A percentile compares a stretch with the other conserved stretches of the same genome.
These are phyloP conservation scores for Euzophera pinguis DNA, from an alignment of 2,888 invertebrate species.

Conservation along the genomic window DNA sequence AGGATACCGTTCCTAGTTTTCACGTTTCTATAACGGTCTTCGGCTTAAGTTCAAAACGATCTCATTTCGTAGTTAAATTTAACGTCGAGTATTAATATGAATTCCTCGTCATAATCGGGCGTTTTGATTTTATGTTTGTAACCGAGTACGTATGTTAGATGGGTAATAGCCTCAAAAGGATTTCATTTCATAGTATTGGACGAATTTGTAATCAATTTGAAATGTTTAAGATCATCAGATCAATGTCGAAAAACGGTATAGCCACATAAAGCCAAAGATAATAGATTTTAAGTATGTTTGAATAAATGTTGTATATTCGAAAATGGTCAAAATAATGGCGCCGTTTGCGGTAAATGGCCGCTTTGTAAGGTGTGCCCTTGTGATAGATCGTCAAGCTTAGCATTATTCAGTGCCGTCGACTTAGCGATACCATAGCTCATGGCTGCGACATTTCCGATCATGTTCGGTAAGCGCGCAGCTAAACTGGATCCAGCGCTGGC, in stretches of 20 bases:
- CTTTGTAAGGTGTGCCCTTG: constrained; percentile 10
- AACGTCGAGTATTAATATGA: constrained; percentile 25
- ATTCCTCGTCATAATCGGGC: neutral
- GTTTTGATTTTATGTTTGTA: neutral
- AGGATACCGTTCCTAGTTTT: constrained; percentile 55
- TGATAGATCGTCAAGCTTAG: constrained; percentile 15
- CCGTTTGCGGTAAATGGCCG: constrained; percentile 2
- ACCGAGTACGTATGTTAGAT: neutral
- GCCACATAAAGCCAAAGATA: neutral
- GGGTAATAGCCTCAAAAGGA: neutral
- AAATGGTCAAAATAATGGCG: constrained; percentile 7
- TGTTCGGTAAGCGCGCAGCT: constrained; percentile 1
- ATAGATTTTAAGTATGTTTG: neutral
- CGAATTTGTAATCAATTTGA: neutral
- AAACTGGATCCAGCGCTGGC: constrained; percentile 5
- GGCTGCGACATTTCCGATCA: constrained; percentile 13
- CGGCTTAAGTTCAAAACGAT: constrained; percentile 51
- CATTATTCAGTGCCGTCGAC: constrained; percentile 13
- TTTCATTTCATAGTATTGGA: neutral
- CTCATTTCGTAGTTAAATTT: constrained; percentile 56
- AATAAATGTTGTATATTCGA: constrained; percentile 3
- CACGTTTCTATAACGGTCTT: constrained; percentile 60
- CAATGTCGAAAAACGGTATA: neutral
- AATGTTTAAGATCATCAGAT: neutral
- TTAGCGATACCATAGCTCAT: constrained; percentile 14